Base-by-base conservation (phyloP, 2,888 invertebrate species). In the Agrilus cyanescens region DNA sequence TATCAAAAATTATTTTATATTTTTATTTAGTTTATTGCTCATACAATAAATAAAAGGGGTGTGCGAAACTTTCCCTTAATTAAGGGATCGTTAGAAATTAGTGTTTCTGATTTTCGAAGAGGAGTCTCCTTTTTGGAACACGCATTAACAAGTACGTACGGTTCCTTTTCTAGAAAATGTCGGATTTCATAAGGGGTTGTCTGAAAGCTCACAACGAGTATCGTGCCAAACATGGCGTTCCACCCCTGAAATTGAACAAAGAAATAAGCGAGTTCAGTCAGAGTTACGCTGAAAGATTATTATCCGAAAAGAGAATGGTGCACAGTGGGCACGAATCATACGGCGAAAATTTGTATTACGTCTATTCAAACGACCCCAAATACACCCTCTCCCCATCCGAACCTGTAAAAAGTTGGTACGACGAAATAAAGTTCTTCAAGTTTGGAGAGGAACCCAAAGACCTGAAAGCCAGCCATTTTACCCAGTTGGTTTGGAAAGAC, bases 401-500 rank as follows among this genome's bases (percentile, higher is more conserved):
- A 53, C 79, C 83, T 12, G 74, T 83, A 4, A 77, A 81, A 3
- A 78, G 76, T 60, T 86, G 85, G 86, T 86, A 86, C 62, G 76
- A 75, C 31, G 85, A 85, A 66, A 80, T 78, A 42, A 80, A 80
- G 54, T 74, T 79, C 32, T 81, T 77, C 60, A 72, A 73, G 16
- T 85, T 81, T 55, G 80, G 80, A 2, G 65, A 60, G 30, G 84
- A 84, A 59, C 82, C 82, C 4, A 74, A 72, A 51, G 66, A 74
- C 32, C 61, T 82, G 8, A 72, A 71, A 36, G 76, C 82, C 38
- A 82, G 82, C 48, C 74, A 74, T 61, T 78, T 84, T 54, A 82
- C 85, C 1, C 88, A 89, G 70, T 76, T 89, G 1, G 73, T 89
- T n/a, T 89, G 89, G 88, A 83, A 79, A 59, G 75, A 71, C 29